Evolutionary conservation across 2,888 invertebrate genomes (phyloP), one percentile per base, ranked within the genome.

Genomic region (Hanleya hanleyi): DNA sequence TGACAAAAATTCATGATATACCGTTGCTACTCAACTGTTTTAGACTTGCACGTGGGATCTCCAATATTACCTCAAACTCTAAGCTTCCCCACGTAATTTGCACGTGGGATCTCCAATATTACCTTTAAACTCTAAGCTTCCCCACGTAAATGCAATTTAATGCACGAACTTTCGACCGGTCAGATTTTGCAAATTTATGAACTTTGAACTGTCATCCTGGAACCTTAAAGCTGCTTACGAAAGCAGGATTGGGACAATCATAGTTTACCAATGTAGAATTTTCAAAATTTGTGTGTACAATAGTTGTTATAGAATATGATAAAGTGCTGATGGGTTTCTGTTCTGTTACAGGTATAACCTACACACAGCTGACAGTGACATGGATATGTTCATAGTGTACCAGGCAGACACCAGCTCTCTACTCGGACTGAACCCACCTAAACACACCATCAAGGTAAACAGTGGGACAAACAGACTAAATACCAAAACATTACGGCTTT

Each of bases 301-400:
- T 47, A n/a, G 47, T 7, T 4, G 22, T n/a, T 22, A 2, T 47
- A 22, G n/a, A 47, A 22, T 47, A 22, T n/a, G n/a, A 2, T 47
- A 7, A 47, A 47, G 18, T 47, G n/a, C n/a, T n/a, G n/a, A n/a
- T n/a, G n/a, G n/a, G n/a, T 22, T 47, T 18, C 6, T 36, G 35
- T 64, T 70, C 26, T 70, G 9, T 79, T 77, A 29, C 76, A 87
- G 87, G 68, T 87, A 87, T 75, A 87, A 87, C 69, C 69, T 86
- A 15, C 75, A 80, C 73, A 80, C 80, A 33, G 70, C 81, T 22
- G 70, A 70, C 7, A 87, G 87, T 82, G 87, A 87, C 67, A 81
- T 82, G 62, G 87, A 87, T 70, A 84, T 87, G 83, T 87, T 87
- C 73, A 82, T 87, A 50, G 84, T 87, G 9, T 87, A 87, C 71